Conservation (phyloP, 2,113 vertebrate species). For the Gracilinanus agilis region DNA sequence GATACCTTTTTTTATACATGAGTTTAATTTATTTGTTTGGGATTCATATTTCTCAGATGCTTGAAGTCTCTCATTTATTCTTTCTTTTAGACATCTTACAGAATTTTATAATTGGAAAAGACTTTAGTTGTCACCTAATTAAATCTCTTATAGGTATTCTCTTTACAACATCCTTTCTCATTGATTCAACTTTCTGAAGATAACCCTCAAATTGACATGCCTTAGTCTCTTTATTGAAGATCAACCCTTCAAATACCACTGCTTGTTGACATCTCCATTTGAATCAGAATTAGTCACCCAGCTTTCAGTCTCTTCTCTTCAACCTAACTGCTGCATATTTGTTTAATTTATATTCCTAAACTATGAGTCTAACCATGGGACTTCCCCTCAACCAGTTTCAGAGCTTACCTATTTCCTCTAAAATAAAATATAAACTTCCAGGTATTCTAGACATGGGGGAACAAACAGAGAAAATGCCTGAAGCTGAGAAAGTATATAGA, state of each 20-base stretch:
- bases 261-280: background rate
- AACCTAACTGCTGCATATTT: background rate
- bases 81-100: background rate
- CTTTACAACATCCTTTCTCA: background rate
- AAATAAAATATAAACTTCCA: too few species aligned
- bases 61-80: background rate
- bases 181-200: background rate
- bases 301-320: background rate
- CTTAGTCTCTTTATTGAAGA: background rate
- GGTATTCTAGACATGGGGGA: too few species aligned
- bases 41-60: background rate
- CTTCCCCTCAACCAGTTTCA: background rate
- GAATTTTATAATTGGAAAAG: background rate
- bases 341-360: background rate
- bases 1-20: too few species aligned
- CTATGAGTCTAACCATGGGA: background rate
- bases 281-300: background rate
- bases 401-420: too few species aligned
- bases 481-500: too few species aligned
- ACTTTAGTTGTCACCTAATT: background rate
- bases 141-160: background rate
- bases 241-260: background rate
- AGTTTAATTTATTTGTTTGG: too few species aligned
- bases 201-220: background rate
- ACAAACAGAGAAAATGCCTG: too few species aligned